Percentiles rank a stretch among this genome's conserved stretches.
These are phyloP conservation scores for Myxocyprinus asiaticus DNA, from an alignment of 2,113 vertebrate species.

Conservation along the genomic window DNA sequence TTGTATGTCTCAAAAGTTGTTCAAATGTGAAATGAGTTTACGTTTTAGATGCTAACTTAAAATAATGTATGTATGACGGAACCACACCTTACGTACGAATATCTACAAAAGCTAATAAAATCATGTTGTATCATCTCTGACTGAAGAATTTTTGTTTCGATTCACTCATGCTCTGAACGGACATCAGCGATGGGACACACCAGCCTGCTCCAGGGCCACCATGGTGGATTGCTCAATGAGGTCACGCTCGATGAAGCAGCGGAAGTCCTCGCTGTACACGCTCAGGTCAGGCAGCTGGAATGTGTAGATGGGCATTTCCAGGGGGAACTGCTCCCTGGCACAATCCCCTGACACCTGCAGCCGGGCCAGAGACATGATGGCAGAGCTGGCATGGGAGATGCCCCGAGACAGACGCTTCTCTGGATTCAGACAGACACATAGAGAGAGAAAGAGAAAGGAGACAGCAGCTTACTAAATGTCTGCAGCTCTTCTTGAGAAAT, in stretches of 20 bases:
- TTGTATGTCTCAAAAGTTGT: too few relatives aligned
- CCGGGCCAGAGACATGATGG: slow-evolving; percentile 94
- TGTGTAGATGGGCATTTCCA: slow-evolving; percentile 99
- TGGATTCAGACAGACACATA: slow-evolving; percentile 52
- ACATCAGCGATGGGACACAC: slow-evolving; percentile 67
- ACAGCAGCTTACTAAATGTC: too few relatives aligned
- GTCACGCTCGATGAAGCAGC: slow-evolving; percentile 94
- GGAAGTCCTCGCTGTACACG: slow-evolving; percentile 96
- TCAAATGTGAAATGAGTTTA: too few relatives aligned
- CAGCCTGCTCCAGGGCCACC: slow-evolving; percentile 95
- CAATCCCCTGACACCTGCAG: slow-evolving; percentile 93
- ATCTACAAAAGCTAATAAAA: too few relatives aligned
- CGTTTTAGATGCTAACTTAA: too few relatives aligned
- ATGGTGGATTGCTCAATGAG: slow-evolving; percentile 97
- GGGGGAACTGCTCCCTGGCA: slow-evolving; percentile 90
- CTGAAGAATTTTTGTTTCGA: not conserved
- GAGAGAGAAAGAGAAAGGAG: not conserved
- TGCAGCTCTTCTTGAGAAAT: too few relatives aligned
- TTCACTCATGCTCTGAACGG: too few relatives aligned
- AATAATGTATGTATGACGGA: too few relatives aligned
- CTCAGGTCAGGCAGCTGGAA: slow-evolving; percentile 98
- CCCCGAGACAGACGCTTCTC: slow-evolving; percentile 96
- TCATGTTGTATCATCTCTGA: not conserved
- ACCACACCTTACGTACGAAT: too few relatives aligned
- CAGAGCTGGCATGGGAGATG: slow-evolving; percentile 99